These are phyloP conservation scores for Pseudobourletiella spinata DNA, from an alignment of 1,140 invertebrate species.

Conservation along the genomic window DNA sequence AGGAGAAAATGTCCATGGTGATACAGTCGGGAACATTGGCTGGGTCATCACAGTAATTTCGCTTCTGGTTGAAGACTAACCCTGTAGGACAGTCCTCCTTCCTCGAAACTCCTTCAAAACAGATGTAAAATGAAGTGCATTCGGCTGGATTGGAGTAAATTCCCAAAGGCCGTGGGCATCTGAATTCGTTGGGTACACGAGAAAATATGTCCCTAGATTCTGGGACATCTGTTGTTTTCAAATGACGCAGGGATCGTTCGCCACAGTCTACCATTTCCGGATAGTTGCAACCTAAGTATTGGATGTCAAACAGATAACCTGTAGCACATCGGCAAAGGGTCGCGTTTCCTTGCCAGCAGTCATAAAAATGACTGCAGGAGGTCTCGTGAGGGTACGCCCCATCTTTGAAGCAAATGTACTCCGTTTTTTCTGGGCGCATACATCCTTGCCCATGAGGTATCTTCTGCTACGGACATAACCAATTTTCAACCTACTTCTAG, in stretches of 20 bases:
- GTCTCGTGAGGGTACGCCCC: background rate
- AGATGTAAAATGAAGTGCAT: background rate
- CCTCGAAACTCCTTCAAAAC: background rate
- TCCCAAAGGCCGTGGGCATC: background rate
- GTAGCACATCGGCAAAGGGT: slow-evolving; percentile 16
- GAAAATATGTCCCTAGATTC: background rate
- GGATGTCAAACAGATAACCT: slow-evolving; percentile 23
- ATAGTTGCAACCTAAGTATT: slow-evolving; percentile 28
- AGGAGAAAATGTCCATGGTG: too few relatives aligned
- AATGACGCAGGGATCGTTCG: background rate
- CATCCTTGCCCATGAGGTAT: too few relatives aligned
- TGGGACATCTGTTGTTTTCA: background rate
- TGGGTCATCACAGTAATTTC: background rate
- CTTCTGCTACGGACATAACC: too few relatives aligned
- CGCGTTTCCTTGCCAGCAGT: slow-evolving; percentile 1
- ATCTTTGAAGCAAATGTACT: background rate
- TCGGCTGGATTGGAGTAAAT: background rate
- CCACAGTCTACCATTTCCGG: slow-evolving; percentile 23
- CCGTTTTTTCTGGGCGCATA: too few relatives aligned
- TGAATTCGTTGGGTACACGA: background rate
- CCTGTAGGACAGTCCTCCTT: background rate
- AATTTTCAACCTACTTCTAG: too few relatives aligned
- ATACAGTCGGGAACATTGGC: background rate
- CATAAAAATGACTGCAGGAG: slow-evolving; percentile 13
- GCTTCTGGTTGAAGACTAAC: background rate